phyloP scores from a whole-genome alignment of 2,888 invertebrate species.

The Ceriagrion tenellum region DNA sequence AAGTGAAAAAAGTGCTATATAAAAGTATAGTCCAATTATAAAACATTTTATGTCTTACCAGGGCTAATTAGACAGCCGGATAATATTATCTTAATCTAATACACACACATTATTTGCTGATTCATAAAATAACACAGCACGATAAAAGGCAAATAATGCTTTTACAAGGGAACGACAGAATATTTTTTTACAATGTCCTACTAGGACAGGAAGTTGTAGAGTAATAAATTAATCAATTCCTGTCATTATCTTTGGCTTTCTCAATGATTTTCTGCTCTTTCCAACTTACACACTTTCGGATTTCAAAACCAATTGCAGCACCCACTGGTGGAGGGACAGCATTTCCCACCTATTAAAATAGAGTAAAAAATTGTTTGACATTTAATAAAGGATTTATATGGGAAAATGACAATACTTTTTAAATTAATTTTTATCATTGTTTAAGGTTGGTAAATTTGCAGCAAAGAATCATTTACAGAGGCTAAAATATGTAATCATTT shows the following conservation, averaged over 20 bases:
- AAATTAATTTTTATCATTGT: too few relatives aligned
- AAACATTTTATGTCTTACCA: not conserved
- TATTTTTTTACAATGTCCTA: not conserved
- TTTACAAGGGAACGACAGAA: not conserved
- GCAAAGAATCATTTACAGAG: too few relatives aligned
- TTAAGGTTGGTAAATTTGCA: too few relatives aligned
- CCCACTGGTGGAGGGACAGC: conserved; percentile 93
- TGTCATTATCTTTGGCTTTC: not conserved
- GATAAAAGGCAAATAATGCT: not conserved
- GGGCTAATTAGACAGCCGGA: too few relatives aligned
- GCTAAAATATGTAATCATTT: too few relatives aligned
- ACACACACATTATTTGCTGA: too few relatives aligned
- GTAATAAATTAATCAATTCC: not conserved
- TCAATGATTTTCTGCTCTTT: conserved; percentile 39
- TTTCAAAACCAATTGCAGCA: conserved; percentile 87
- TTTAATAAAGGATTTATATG: too few relatives aligned
- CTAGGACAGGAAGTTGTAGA: not conserved
- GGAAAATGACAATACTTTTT: too few relatives aligned
- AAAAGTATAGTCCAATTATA: too few relatives aligned
- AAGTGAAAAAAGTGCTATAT: too few relatives aligned
- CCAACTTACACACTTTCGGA: conserved; percentile 78
- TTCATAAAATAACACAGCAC: not conserved
- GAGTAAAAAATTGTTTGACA: not conserved
- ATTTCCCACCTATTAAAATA: conserved; percentile 83
- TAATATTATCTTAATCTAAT: too few relatives aligned